Evolutionary conservation across 2,113 vertebrate species (phyloP), one percentile per base, ranked within the genome.

Genomic region (Rhinoderma darwinii): DNA sequence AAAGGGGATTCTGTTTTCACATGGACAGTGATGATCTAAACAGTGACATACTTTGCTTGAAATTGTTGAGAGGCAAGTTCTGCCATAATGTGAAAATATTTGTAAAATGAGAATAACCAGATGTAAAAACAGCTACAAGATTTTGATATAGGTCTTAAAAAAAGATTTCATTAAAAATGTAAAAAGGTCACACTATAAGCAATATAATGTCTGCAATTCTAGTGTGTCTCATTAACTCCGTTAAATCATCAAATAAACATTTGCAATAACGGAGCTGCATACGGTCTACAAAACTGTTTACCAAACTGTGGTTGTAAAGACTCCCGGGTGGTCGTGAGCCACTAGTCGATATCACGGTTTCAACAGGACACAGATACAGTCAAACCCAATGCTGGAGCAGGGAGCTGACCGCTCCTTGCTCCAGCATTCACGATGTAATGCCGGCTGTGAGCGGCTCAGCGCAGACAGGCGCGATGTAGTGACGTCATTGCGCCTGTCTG

Each of bases 11-110:
- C 59, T 51, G 72, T 35, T 79, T 77, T 77, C 20, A 75, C 43
- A 82, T 89, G 88, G 87, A 68, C 86, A 89, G 89, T 2, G 20
- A 79, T 41, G 83, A 84, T 73, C 82, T 89, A 87, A 86, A 66
- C 77, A 72, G 81, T 1, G 0, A 61, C 72, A 86, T 0, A 30
- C 47, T 75, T 88, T 12, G 1, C 39, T 75, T 2, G 47, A 0
- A 27, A 43, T 43, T 73, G 18, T 73, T 12, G 20, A 7, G n/a
- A 76, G 17, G n/a, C 27, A 76, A 47, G 44, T 47, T 51, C 43
- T 76, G 6, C n/a, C 27, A 32, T 10, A 37, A 54, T 54, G 6
- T 51, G 74, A 77, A 77, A 43, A 9, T 43, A 20, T 77, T 32
- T 27, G 15, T 17, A 76, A 47, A 77, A 50, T 18, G 35, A 37